Percentiles rank a stretch among this genome's conserved stretches.
These are phyloP conservation scores for Todiramphus chloris DNA, from an alignment of 2,113 vertebrate genomes.

Conservation along the genomic window DNA sequence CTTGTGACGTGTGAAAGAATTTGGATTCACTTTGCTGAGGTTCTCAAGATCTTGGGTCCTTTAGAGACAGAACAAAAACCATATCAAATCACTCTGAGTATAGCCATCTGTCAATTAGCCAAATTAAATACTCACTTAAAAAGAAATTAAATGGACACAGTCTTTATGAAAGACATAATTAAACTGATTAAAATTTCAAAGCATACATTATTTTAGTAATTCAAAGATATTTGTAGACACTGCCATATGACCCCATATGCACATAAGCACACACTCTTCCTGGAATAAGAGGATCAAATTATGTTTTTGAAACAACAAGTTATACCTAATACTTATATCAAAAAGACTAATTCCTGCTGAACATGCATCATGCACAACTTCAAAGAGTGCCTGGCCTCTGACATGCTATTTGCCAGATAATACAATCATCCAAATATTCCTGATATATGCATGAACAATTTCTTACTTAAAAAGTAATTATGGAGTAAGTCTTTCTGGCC, in stretches of 20 bases:
- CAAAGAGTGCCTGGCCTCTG: not conserved
- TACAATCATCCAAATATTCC: not conserved
- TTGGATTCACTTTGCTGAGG: slow-evolving; percentile 5
- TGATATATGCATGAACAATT: not conserved
- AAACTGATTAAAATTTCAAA: not conserved
- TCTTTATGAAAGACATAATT: not conserved
- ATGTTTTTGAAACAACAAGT: not conserved
- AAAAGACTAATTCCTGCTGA: not conserved
- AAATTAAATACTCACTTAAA: not conserved
- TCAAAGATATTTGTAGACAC: not conserved
- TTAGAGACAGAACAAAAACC: slow-evolving; percentile 9
- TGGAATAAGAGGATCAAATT: not conserved
- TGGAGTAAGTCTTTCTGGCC: not conserved
- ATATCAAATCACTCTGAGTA: not conserved
- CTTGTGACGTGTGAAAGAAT: not conserved
- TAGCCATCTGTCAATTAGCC: not conserved
- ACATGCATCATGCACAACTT: not conserved
- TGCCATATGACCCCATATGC: not conserved
- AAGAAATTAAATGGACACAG: not conserved
- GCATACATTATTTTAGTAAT: not conserved
- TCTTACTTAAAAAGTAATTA: not conserved
- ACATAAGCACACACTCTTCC: not conserved
- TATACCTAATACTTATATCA: not conserved
- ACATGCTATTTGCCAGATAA: not conserved
- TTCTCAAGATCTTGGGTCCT: slow-evolving; percentile 15